Evolutionary conservation across 2,888 invertebrate genomes (phyloP).

Genomic region (Metellina segmentata): DNA sequence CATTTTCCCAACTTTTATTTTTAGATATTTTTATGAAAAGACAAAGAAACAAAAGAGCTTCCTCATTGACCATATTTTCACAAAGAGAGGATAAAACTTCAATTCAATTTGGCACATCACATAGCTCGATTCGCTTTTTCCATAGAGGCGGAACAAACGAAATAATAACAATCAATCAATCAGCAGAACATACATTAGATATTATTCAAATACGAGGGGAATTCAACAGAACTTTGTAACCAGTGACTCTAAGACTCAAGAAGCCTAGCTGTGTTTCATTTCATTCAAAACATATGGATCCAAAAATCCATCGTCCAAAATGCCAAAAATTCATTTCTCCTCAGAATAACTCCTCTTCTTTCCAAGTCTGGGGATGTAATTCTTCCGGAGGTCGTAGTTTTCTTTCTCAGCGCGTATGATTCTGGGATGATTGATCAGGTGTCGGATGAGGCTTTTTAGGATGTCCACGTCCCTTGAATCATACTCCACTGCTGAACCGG

Average conservation of each 20-base stretch:
- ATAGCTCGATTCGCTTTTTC: no score
- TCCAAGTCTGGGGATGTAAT: constrained; percentile 67
- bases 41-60: background rate
- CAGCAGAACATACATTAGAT: no score
- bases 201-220: no score
- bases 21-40: background rate
- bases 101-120: no score
- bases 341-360: constrained; percentile 32
- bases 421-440: constrained; percentile 39
- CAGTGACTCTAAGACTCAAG: no score
- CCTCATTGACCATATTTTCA: background rate
- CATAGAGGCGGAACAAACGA: no score
- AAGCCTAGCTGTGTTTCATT: no score
- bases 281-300: no score
- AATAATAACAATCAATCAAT: no score
- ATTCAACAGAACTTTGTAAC: no score
- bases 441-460: constrained; percentile 23
- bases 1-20: background rate
- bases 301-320: no score
- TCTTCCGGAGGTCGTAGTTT: constrained; percentile 60
- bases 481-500: background rate
- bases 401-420: constrained; percentile 57
- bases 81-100: background rate
- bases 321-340: no score
- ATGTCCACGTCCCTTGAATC: constrained; percentile 23